Evolutionary conservation across 2,113 vertebrate genomes (phyloP).

Genomic region (Oryctolagus cuniculus): DNA sequence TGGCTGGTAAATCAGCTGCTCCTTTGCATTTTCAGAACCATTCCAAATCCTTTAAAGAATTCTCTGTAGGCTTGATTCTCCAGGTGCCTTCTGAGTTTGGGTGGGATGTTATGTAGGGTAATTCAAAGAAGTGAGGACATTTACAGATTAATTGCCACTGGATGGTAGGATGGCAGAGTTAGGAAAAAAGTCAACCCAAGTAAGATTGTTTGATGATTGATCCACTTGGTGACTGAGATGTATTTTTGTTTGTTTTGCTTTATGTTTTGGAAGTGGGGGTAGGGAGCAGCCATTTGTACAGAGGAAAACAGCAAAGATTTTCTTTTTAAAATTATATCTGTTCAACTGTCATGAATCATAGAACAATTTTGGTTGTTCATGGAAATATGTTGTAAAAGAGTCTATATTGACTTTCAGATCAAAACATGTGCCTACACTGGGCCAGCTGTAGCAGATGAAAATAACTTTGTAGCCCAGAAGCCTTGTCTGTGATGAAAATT

Average conservation of each 20-base stretch:
- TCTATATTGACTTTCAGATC: background rate
- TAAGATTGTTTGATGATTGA: background rate
- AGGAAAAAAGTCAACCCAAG: conserved; percentile 14
- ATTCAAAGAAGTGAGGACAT: conserved; percentile 17
- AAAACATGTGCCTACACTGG: background rate
- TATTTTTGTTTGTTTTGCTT: background rate
- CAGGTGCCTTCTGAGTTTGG: background rate
- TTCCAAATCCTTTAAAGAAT: background rate
- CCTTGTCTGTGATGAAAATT: conserved; percentile 16
- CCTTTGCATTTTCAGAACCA: background rate
- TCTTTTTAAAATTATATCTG: background rate
- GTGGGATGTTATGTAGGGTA: background rate
- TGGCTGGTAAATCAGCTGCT: background rate
- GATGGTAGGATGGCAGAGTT: background rate
- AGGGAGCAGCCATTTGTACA: background rate
- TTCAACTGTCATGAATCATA: background rate
- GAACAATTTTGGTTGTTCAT: background rate
- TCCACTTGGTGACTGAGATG: background rate
- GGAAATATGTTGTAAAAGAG: background rate
- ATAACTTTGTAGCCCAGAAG: background rate
- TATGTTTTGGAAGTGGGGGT: too few relatives aligned
- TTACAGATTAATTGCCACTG: background rate
- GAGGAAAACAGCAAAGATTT: background rate
- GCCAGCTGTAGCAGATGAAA: background rate
- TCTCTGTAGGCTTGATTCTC: background rate